Conservation (phyloP, 2,113 vertebrate genomes). For the Clupea harengus region DNA sequence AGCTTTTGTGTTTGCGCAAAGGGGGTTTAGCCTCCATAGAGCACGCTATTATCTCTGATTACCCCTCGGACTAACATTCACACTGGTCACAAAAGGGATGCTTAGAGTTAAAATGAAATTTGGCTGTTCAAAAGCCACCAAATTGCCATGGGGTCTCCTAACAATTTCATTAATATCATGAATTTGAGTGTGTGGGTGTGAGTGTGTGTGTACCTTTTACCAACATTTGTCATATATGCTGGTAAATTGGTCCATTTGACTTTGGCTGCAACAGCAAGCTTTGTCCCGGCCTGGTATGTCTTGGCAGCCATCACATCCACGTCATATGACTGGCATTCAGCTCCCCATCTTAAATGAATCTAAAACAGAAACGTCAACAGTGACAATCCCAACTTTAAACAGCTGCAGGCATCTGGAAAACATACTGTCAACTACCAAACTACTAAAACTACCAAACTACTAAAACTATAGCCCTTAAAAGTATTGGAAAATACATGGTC, state of each 20-base stretch:
- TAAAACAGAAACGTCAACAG: conserved; percentile 32
- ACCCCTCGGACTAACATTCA: background rate
- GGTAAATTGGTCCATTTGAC: conserved; percentile 63
- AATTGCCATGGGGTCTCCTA: too few relatives aligned
- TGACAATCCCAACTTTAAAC: background rate
- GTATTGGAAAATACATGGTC: too few relatives aligned
- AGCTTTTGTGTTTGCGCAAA: background rate
- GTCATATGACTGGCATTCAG: conserved; percentile 70
- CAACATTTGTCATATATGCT: conserved; percentile 43
- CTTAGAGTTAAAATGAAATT: background rate
- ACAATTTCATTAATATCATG: background rate
- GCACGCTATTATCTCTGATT: background rate
- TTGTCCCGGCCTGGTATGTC: conserved; percentile 43
- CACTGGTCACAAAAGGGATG: background rate
- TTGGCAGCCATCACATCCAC: conserved; percentile 52
- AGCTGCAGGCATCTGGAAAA: background rate
- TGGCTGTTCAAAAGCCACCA: background rate
- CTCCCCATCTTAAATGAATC: conserved; percentile 69
- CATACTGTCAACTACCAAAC: too few relatives aligned
- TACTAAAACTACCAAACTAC: too few relatives aligned
- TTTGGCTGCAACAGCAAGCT: conserved; percentile 52
- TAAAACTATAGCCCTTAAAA: too few relatives aligned
- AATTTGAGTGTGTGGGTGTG: background rate
- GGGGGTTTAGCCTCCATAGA: background rate
- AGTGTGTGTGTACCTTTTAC: conserved; percentile 52